phyloP scores from a whole-genome alignment of 2,113 vertebrate genomes.

The Ovibos moschatus region DNA sequence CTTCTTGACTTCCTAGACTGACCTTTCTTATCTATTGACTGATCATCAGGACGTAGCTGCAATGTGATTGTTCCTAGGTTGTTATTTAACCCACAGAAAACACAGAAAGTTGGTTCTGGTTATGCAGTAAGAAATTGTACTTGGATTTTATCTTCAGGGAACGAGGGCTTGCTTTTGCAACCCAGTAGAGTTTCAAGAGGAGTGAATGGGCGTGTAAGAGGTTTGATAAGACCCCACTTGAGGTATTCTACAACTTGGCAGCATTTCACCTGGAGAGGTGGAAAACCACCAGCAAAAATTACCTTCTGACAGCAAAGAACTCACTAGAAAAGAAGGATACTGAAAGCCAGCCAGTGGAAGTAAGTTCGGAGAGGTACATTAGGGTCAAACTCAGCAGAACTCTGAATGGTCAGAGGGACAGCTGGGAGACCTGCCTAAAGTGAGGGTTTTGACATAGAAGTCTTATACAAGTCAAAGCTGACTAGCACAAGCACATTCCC shows the following conservation, averaged over 20 bases:
- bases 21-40: not conserved
- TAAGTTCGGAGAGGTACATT: not conserved
- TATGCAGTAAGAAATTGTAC: not conserved
- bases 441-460: not conserved
- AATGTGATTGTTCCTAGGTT: not conserved
- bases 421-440: not conserved
- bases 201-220: not conserved
- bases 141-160: not conserved
- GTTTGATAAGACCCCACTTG: not conserved
- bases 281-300: not conserved
- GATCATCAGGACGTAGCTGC: no score
- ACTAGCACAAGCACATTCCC: not conserved
- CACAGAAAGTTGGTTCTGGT: not conserved
- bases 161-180: not conserved
- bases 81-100: not conserved
- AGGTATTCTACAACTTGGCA: not conserved
- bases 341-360: not conserved
- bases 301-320: not conserved
- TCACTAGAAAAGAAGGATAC: not conserved
- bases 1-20: fast-evolving
- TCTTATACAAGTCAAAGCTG: not conserved
- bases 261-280: not conserved
- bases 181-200: not conserved
- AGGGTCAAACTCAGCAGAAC: not conserved
- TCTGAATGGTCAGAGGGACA: not conserved